Base-by-base conservation (phyloP, 2,888 invertebrate genomes). In the Volucella zonaria region DNA sequence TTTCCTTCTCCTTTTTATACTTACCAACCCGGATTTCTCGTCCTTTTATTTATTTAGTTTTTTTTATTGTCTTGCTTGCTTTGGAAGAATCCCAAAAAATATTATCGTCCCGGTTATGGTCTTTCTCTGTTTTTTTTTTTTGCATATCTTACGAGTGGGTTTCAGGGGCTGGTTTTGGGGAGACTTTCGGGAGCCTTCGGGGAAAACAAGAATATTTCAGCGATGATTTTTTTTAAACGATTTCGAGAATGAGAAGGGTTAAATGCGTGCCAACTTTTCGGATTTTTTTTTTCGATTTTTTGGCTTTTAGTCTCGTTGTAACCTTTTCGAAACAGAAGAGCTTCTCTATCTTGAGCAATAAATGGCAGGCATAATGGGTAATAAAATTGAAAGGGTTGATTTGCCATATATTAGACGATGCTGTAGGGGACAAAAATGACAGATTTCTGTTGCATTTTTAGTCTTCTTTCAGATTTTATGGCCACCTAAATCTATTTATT, bases 221-320 rank as follows among this genome's bases (percentile, higher is more conserved):
- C 15, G 42, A 70, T 54, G 42, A 62, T 70, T 70, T 61, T 70
- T 61, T n/a, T 62, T 62, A 15, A 77, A 61, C 14, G 14, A 31
- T 54, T 61, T 38, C 18, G 3, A 11, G 38, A 40, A 49, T 59
- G 59, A 42, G 38, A 70, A 47, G 62, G 68, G 62, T 62, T 40
- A 31, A 62, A 23, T 61, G 77, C 64, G 62, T 68, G 59, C 8
- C 23, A 68, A 49, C 31, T 31, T 51, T 40, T 18, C 10, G 11
- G 64, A 38, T 38, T 15, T n/a, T 47, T 14, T 31, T 47, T 2
- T 3, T 3, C 3, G 62, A 47, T 31, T 49, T 38, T n/a, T 62
- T 54, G n/a, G 4, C 49, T n/a, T 54, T 14, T 45, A 45, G 23
- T 47, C 18, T 11, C 45, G 31, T 31, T n/a, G 42, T 42, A 14